A percentile compares a stretch with the other conserved stretches of the same genome.
These are phyloP conservation scores for Syrista parreyssii DNA, from an alignment of 2,888 invertebrate species.

Conservation along the genomic window DNA sequence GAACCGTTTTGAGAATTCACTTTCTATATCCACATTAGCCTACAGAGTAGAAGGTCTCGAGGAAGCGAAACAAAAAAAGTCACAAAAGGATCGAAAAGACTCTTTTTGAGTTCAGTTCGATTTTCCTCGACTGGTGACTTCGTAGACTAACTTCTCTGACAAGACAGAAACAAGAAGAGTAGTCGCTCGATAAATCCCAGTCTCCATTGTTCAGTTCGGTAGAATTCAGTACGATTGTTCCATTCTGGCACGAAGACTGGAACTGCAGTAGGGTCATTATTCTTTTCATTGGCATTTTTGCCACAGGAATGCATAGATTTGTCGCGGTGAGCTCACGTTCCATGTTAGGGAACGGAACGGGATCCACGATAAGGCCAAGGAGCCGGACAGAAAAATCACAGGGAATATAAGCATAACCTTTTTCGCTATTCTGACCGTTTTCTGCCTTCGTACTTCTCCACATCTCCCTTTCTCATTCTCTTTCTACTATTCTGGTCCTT, in stretches of 20 bases:
- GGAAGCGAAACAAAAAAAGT: neutral
- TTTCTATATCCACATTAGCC: neutral
- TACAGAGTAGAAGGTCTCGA: neutral
- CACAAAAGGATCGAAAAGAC: neutral
- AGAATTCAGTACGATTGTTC: slow-evolving; percentile 44
- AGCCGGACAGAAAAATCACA: neutral
- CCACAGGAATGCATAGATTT: slow-evolving; percentile 23
- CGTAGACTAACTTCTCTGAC: neutral
- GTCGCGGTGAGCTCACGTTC: neutral
- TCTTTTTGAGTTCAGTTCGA: neutral
- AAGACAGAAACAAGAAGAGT: neutral
- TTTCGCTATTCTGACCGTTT: neutral
- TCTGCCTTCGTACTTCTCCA: slow-evolving; percentile 17
- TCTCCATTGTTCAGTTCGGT: slow-evolving; percentile 36
- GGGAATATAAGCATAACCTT: neutral
- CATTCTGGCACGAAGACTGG: slow-evolving; percentile 35
- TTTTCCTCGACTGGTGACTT: neutral
- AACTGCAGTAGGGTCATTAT: slow-evolving; percentile 36
- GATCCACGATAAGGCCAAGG: neutral
- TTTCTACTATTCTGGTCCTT: neutral
- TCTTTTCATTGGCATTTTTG: slow-evolving; percentile 37
- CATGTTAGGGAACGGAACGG: neutral
- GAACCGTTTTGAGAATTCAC: neutral
- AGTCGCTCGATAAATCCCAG: slow-evolving; percentile 39
- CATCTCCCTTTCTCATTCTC: slow-evolving; percentile 18